These are phyloP conservation scores for Anguilla marmorata DNA, from an alignment of 2,797 vertebrate genomes.

Conservation along the genomic window DNA sequence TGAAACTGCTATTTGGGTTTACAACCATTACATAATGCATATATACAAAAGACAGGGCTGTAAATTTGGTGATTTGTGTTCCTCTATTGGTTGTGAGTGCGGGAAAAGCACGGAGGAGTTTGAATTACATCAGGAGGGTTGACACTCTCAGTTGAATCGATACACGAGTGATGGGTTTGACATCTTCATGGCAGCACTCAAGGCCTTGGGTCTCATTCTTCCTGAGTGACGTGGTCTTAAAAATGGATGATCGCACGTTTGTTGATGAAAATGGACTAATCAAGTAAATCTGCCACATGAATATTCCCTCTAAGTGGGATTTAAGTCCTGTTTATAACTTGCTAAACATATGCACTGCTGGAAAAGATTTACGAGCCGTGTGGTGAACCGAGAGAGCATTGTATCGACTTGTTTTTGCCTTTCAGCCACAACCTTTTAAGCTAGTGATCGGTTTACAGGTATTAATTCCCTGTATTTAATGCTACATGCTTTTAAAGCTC, in stretches of 20 bases:
- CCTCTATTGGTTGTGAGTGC: neutral
- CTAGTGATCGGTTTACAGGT: neutral
- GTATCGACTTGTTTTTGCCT: conserved; percentile 14
- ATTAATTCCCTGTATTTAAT: conserved; percentile 3
- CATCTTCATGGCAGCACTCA: neutral
- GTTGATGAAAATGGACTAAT: neutral
- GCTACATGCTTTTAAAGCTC: neutral
- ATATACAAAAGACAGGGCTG: neutral
- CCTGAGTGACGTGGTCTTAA: neutral
- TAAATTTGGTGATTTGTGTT: neutral
- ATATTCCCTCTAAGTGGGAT: conserved; percentile 5
- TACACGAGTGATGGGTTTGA: neutral
- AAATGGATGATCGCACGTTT: conserved; percentile 11
- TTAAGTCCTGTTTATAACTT: neutral
- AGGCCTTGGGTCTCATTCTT: neutral
- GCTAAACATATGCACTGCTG: neutral
- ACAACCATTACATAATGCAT: neutral
- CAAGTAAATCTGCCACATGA: neutral
- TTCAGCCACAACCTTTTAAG: conserved; percentile 20
- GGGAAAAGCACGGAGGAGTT: neutral
- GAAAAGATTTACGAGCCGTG: neutral
- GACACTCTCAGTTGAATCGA: neutral
- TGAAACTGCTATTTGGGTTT: neutral
- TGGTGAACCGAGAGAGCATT: neutral
- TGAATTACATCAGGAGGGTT: neutral